Percentiles rank a stretch among this genome's conserved stretches.
Evolutionary conservation across 2,888 invertebrate species (phyloP).

Genomic region (Empis livida): DNA sequence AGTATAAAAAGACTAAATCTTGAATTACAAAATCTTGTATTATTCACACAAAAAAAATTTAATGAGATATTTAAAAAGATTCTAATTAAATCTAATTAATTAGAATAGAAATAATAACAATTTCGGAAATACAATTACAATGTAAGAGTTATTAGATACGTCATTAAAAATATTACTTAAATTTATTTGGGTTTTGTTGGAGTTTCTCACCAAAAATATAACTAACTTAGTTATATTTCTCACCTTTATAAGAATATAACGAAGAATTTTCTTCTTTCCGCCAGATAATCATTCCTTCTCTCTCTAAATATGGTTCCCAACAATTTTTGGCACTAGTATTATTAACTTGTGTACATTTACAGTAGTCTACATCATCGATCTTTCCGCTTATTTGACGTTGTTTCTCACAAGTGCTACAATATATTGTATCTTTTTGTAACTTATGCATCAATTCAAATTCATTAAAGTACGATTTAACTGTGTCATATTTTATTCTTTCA

Average conservation of each 20-base stretch:
- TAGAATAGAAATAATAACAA: too few relatives aligned
- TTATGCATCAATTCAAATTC: conserved; percentile 46
- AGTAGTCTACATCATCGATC: conserved; percentile 37
- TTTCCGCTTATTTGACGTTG: conserved; percentile 33
- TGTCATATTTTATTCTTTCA: conserved; percentile 43
- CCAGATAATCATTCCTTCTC: conserved; percentile 71
- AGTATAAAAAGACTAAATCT: too few relatives aligned
- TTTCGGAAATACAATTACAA: too few relatives aligned
- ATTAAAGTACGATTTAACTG: conserved; percentile 41
- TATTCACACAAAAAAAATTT: too few relatives aligned
- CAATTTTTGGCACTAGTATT: conserved; percentile 18
- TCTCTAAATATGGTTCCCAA: conserved; percentile 63
- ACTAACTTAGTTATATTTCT: not conserved
- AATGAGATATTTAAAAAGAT: too few relatives aligned
- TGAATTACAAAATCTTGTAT: too few relatives aligned
- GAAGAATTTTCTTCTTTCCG: conserved; percentile 55
- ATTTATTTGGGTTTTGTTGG: too few relatives aligned
- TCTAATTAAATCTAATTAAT: too few relatives aligned
- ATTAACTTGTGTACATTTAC: conserved; percentile 30
- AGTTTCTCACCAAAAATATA: not conserved
- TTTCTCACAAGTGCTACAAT: conserved; percentile 39
- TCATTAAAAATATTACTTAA: too few relatives aligned
- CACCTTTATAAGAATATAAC: conserved; percentile 66
- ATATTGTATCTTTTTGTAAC: conserved; percentile 40
- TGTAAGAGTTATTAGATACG: too few relatives aligned